A percentile compares a stretch with the other conserved stretches of the same genome.
Conservation (phyloP, 1,140 invertebrate species). For the Branchinecta lynchi region DNA sequence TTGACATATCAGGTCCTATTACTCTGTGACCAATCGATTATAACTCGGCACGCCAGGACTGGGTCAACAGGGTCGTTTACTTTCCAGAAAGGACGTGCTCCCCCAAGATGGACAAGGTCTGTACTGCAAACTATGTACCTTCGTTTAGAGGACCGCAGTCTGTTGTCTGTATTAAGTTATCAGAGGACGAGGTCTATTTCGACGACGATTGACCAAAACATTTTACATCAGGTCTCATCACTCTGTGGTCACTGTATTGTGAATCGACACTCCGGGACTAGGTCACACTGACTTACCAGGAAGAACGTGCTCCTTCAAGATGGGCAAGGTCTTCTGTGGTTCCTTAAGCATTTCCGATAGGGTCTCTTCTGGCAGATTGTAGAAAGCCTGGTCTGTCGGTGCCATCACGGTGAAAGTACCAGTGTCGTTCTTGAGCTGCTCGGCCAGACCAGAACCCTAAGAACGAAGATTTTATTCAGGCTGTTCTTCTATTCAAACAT, state of each 20-base stretch:
- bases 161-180: too few species aligned
- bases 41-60: too few species aligned
- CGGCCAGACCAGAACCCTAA: constrained; percentile 32
- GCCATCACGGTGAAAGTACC: constrained; percentile 35
- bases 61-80: neutral
- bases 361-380: constrained; percentile 30
- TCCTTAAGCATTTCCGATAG: constrained; percentile 32
- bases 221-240: neutral
- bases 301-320: constrained; percentile 37
- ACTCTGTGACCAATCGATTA: too few species aligned
- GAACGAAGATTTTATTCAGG: neutral
- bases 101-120: constrained; percentile 33
- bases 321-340: constrained; percentile 31
- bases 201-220: neutral
- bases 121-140: too few species aligned
- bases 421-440: constrained; percentile 29
- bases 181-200: too few species aligned
- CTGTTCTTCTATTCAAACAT: too few species aligned
- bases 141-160: too few species aligned
- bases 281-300: constrained; percentile 29
- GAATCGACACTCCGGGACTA: neutral
- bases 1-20: too few species aligned
- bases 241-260: neutral
- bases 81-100: constrained; percentile 37
- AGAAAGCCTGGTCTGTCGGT: constrained; percentile 33